Base-by-base conservation (phyloP, 1,140 invertebrate species). In the Phocides pigmalion region DNA sequence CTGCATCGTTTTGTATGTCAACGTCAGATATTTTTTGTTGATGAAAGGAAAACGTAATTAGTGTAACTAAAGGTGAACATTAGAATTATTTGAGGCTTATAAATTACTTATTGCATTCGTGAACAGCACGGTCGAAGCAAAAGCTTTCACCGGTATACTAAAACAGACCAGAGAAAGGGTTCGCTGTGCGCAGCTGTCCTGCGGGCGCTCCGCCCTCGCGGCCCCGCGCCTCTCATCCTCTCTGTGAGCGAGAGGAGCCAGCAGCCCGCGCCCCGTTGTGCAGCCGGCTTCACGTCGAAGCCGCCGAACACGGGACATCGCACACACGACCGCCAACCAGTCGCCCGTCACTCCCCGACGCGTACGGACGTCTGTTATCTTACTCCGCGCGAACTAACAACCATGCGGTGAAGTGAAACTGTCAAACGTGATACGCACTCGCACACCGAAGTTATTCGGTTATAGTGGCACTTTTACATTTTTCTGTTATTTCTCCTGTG, bases 361-460 rank as follows among this genome's bases (percentile, higher is more conserved):
- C 39, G 76, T 51, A 58, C 42, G 73, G 47, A 84, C 86, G 83
- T 82, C 76, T 81, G 79, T 86, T 58, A 71, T 67, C 73, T 67
- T 62, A 63, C 49, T 56, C 59, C 66, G 68, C 76, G 73, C 70
- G 73, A 86, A 73, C 62, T 64, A 61, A 64, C 72, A 89, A 84
- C 85, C 88, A 89, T 90, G 88, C 81, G 88, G 84, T 90, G 84
- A 89, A 86, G 88, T 88, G 87, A 88, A 89, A 87, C 87, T 88
- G 88, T 89, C 88, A 89, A 86, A 89, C 85, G 88, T 84, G 81
- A 87, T 87, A 87, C 79, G 74, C 69, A 80, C 77, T 79, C 80
- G 74, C 74, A 86, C 73, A 82, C 74, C 67, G 76, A 71, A 78
- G 74, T 71, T 51, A 68, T 78, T 70, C 70, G 41, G 65, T 77